These are phyloP conservation scores for Andricus grossulariae DNA, from an alignment of 1,140 invertebrate genomes.

Conservation along the genomic window DNA sequence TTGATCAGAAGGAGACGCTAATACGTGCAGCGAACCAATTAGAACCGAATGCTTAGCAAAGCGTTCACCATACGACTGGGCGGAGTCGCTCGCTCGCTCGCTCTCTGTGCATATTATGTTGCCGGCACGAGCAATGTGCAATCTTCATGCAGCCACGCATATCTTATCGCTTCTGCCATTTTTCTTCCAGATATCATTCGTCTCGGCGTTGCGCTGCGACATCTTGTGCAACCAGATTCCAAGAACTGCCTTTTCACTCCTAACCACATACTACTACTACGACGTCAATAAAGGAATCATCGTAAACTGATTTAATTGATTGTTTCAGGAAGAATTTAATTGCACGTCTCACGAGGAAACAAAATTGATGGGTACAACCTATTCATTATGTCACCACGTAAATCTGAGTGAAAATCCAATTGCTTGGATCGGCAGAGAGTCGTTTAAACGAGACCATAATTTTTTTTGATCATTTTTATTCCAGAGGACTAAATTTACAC, in stretches of 20 bases:
- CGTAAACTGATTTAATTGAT: background rate
- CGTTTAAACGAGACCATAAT: no score
- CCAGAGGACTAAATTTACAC: no score
- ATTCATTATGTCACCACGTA: background rate
- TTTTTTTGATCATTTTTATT: no score
- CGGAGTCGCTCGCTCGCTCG: constrained; percentile 5
- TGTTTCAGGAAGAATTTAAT: background rate
- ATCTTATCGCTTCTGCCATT: constrained; percentile 7
- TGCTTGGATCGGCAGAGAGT: no score
- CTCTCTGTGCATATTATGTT: constrained; percentile 5
- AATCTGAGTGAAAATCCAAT: no score
- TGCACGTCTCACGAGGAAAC: background rate
- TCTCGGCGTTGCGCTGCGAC: no score
- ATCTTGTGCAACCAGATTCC: constrained; percentile 6
- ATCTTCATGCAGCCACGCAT: constrained; percentile 4
- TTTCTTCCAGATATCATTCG: background rate
- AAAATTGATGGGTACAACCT: background rate
- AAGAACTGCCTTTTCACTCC: no score
- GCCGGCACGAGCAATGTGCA: constrained; percentile 7
- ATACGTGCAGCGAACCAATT: constrained; percentile 30
- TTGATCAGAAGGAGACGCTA: constrained; percentile 19
- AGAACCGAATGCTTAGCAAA: constrained; percentile 30
- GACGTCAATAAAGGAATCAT: background rate
- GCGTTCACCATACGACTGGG: constrained; percentile 27
- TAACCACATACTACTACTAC: no score